phyloP scores from a whole-genome alignment of 2,888 invertebrate genomes.

The Pristionchus japonicus region DNA sequence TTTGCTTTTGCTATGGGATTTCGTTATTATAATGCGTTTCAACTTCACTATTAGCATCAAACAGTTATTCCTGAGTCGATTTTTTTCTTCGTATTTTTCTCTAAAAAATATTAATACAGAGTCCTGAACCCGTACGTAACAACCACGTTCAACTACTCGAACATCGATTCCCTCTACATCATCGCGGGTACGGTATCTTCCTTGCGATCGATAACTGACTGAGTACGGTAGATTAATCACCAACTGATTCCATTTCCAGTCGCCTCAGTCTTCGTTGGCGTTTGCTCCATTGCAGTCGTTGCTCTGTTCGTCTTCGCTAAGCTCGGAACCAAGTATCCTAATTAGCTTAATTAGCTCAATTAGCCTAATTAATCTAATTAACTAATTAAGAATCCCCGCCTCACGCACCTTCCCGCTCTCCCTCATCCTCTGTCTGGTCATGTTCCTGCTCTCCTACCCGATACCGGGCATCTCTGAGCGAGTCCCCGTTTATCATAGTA shows the following conservation, averaged over 20 bases:
- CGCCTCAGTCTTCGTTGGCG: not conserved
- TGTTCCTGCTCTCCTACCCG: constrained; percentile 4
- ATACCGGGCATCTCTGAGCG: not conserved
- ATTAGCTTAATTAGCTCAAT: not conserved
- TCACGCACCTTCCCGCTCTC: not conserved
- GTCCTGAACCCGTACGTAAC: not conserved
- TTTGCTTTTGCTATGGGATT: too few relatives aligned
- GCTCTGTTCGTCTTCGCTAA: not conserved
- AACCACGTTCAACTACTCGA: not conserved
- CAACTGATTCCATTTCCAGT: not conserved
- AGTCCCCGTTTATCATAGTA: not conserved
- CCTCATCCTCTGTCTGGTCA: not conserved
- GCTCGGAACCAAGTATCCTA: not conserved
- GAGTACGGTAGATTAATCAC: not conserved
- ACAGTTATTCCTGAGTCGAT: not conserved
- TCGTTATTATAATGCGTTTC: too few relatives aligned
- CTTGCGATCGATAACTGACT: not conserved
- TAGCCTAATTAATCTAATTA: not conserved
- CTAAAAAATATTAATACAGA: not conserved
- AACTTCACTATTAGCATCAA: too few relatives aligned
- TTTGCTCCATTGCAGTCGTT: not conserved
- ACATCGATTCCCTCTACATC: not conserved
- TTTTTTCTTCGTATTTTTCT: not conserved
- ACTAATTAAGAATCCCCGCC: not conserved
- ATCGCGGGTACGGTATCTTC: not conserved